Evolutionary conservation across 2,797 vertebrate species (phyloP).

Genomic region (Sebastes minor): DNA sequence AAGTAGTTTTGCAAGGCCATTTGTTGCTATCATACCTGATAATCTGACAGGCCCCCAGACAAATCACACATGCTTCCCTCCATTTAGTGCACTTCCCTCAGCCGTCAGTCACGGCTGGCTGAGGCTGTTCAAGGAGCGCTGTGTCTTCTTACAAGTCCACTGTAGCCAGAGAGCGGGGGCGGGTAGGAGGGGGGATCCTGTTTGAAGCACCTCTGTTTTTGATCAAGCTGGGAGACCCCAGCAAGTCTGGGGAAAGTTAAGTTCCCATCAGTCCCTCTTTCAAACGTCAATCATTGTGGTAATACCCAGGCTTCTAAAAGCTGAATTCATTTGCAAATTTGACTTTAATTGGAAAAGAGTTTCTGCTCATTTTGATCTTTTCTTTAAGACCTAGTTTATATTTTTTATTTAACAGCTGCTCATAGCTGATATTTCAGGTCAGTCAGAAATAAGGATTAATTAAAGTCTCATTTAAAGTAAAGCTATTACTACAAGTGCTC

Average conservation of each 20-base stretch:
- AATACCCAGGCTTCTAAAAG: not conserved
- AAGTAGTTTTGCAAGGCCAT: not conserved
- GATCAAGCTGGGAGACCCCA: conserved; percentile 9
- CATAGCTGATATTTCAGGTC: not conserved
- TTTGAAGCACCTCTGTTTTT: conserved; percentile 37
- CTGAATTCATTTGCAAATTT: not conserved
- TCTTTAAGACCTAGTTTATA: not conserved
- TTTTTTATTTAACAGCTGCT: not conserved
- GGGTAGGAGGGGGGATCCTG: not conserved
- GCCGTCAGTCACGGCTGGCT: not conserved
- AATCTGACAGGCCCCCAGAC: conserved; percentile 19
- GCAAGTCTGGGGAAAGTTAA: not conserved
- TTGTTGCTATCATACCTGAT: conserved; percentile 29
- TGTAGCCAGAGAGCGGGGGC: not conserved
- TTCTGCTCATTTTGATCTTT: not conserved
- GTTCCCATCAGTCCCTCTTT: not conserved
- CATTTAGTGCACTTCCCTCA: not conserved
- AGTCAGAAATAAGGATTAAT: not conserved
- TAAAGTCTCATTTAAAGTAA: not conserved
- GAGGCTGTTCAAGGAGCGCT: not conserved
- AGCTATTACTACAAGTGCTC: not conserved
- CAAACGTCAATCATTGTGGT: not conserved
- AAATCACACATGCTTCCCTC: conserved; percentile 14
- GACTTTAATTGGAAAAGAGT: not conserved
- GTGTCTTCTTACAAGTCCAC: not conserved